These are phyloP conservation scores for Pseudanteris insignis DNA, from an alignment of 2,888 invertebrate genomes.

Conservation along the genomic window DNA sequence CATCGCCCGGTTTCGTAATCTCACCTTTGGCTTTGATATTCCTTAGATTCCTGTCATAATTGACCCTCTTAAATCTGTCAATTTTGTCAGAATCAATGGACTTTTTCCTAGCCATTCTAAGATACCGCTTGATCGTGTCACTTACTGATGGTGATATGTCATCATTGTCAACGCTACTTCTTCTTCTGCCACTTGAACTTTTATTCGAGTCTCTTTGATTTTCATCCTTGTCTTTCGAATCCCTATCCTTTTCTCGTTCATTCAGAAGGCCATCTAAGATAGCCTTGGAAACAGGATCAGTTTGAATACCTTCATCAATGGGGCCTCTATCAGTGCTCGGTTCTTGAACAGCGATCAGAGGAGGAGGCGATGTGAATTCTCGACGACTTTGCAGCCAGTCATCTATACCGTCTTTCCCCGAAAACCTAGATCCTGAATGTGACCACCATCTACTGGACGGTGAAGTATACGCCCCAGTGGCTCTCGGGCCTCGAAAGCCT, in stretches of 20 bases:
- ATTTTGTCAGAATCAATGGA: constrained; percentile 83
- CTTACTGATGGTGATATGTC: constrained; percentile 88
- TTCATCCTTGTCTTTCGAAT: constrained; percentile 67
- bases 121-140: constrained; percentile 85
- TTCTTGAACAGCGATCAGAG: constrained; percentile 74
- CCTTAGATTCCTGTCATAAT: constrained; percentile 84
- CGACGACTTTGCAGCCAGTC: constrained; percentile 45
- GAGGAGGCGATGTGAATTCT: constrained; percentile 70
- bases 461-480: constrained; percentile 61
- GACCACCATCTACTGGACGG: constrained; percentile 58
- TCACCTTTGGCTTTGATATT: constrained; percentile 84
- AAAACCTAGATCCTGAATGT: constrained; percentile 46
- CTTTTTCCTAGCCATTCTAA: constrained; percentile 88
- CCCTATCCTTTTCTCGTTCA: constrained; percentile 65
- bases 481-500: constrained; percentile 67
- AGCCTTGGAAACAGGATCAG: constrained; percentile 71
- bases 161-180: constrained; percentile 84
- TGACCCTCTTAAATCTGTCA: constrained; percentile 86
- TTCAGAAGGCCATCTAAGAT: constrained; percentile 68
- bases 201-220: constrained; percentile 59
- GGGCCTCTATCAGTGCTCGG: constrained; percentile 70
- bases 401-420: constrained; percentile 46
- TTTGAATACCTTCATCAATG: constrained; percentile 72
- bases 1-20: constrained; percentile 79
- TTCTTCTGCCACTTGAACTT: constrained; percentile 68